Percentiles rank a stretch among this genome's conserved stretches.
Conservation (phyloP, 2,113 vertebrate species). For the Notarius quadriscutis region DNA sequence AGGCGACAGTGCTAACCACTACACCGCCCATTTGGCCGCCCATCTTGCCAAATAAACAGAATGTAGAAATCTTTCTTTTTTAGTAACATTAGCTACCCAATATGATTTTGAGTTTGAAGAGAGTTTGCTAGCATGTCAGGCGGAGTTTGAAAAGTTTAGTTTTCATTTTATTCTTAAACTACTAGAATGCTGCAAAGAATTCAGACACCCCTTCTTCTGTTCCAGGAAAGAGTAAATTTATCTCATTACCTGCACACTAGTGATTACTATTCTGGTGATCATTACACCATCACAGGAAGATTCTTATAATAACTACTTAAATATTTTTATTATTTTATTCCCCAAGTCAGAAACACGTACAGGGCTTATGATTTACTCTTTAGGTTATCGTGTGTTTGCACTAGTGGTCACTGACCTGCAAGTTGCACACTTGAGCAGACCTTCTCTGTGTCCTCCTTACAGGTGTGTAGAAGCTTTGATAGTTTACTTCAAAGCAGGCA, state of each 20-base stretch:
- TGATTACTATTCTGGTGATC: not conserved
- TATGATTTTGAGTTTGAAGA: too few relatives aligned
- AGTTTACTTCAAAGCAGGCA: slow-evolving; percentile 82
- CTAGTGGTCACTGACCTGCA: not conserved
- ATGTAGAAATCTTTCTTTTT: too few relatives aligned
- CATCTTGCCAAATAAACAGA: too few relatives aligned
- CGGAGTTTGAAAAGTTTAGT: too few relatives aligned
- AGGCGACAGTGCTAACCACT: too few relatives aligned
- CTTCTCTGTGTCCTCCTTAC: slow-evolving; percentile 12
- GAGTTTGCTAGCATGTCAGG: too few relatives aligned
- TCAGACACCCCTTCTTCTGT: not conserved
- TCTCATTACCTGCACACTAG: not conserved
- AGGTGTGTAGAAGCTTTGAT: slow-evolving; percentile 93
- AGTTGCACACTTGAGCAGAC: not conserved
- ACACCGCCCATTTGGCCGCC: too few relatives aligned
- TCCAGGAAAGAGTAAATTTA: not conserved
- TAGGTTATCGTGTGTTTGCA: not conserved
- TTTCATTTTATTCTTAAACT: too few relatives aligned
- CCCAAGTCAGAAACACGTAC: not conserved
- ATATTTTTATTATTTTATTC: not conserved
- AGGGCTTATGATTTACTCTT: not conserved
- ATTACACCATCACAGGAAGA: not conserved
- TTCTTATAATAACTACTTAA: not conserved
- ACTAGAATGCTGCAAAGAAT: not conserved
- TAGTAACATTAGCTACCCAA: too few relatives aligned